Evolutionary conservation across 2,797 vertebrate genomes (phyloP).

Genomic region (Coilia nasus): DNA sequence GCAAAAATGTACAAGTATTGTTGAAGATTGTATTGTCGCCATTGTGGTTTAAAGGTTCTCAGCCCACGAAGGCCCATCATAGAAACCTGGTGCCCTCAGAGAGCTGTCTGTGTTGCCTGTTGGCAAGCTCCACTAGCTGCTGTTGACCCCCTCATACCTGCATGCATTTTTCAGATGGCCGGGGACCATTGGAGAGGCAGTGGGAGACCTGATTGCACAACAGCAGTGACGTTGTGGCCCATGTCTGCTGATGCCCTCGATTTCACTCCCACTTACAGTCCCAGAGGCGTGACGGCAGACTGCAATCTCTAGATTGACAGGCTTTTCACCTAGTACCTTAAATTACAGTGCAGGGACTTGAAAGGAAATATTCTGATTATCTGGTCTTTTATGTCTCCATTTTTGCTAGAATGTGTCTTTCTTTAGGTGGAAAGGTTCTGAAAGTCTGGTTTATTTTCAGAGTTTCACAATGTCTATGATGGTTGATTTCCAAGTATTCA

Average conservation of each 20-base stretch:
- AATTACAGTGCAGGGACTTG: background rate
- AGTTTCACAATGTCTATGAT: background rate
- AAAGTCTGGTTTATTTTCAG: background rate
- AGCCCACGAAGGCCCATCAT: too few relatives aligned
- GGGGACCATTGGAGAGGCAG: background rate
- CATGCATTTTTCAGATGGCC: conserved; percentile 11
- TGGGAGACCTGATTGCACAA: background rate
- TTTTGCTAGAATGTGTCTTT: background rate
- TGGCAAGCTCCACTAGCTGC: too few relatives aligned
- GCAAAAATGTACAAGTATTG: too few relatives aligned
- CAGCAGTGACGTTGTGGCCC: background rate
- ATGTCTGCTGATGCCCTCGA: background rate
- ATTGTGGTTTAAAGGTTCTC: too few relatives aligned
- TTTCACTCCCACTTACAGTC: background rate
- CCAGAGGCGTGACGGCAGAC: background rate
- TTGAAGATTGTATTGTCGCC: too few relatives aligned
- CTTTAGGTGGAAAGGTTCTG: background rate
- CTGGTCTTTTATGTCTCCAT: background rate
- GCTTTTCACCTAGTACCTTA: background rate
- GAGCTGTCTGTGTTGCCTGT: too few relatives aligned
- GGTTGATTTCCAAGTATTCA: background rate
- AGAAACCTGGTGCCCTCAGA: too few relatives aligned
- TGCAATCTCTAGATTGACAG: background rate
- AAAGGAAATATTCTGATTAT: background rate
- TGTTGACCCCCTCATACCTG: background rate